Evolutionary conservation across 2,888 invertebrate genomes (phyloP).

Genomic region (Dascillus cervinus): DNA sequence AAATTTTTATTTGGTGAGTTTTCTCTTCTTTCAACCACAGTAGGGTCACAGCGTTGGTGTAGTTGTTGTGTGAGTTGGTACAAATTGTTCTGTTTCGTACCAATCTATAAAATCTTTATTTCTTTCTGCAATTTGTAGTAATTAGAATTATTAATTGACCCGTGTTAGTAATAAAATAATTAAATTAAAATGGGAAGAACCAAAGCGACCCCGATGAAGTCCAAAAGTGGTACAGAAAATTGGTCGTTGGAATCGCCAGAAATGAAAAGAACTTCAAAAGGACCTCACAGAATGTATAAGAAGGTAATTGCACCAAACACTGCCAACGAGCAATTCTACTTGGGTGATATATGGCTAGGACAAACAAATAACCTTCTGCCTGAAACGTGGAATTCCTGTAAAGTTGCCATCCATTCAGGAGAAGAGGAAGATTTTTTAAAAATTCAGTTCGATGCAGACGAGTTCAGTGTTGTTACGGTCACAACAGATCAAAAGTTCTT

Average conservation of each 20-base stretch:
- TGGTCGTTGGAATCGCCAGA: background rate
- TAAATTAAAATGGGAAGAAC: constrained; percentile 10
- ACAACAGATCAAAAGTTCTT: constrained; percentile 23
- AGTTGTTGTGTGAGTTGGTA: too few species aligned
- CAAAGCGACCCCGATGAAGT: constrained; percentile 6
- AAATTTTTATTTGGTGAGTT: too few species aligned
- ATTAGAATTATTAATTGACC: too few species aligned
- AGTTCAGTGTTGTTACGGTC: constrained; percentile 21
- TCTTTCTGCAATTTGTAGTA: too few species aligned
- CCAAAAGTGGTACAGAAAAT: background rate
- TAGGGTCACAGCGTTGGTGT: too few species aligned
- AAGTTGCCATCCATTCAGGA: constrained; percentile 18
- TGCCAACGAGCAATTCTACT: constrained; percentile 8
- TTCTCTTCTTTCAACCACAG: too few species aligned
- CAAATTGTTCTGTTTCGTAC: too few species aligned
- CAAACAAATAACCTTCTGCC: constrained; percentile 29
- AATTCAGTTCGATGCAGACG: constrained; percentile 22
- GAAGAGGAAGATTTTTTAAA: constrained; percentile 14
- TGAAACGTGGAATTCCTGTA: constrained; percentile 24
- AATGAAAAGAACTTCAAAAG: background rate
- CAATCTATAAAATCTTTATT: too few species aligned
- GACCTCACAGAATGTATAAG: constrained; percentile 1
- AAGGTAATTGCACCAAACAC: constrained; percentile 2
- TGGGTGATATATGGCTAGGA: constrained; percentile 29
- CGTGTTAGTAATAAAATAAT: too few species aligned